Conservation (phyloP, 2,888 invertebrate genomes). For the Netelia fuscicornis region DNA sequence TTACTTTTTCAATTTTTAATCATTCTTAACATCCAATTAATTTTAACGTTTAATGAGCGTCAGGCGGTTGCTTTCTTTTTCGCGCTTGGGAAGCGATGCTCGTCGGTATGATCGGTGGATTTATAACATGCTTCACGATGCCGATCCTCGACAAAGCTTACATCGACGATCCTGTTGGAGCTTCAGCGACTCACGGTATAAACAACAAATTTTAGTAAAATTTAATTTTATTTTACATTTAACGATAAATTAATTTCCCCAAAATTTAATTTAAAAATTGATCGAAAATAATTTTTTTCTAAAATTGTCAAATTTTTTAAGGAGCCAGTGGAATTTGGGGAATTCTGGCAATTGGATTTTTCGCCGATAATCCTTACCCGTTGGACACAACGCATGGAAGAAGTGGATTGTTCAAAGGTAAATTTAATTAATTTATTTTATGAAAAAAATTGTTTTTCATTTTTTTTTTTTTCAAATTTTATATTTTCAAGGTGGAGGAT, state of each 20-base stretch:
- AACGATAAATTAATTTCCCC: too few species aligned
- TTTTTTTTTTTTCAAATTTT: background rate
- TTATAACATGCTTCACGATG: slow-evolving; percentile 89
- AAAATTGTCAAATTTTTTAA: slow-evolving; percentile 48
- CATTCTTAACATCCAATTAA: slow-evolving; percentile 4
- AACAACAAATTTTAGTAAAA: background rate
- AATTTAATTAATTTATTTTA: background rate
- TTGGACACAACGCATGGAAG: slow-evolving; percentile 92
- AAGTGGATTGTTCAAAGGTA: slow-evolving; percentile 91
- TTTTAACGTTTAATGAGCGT: background rate
- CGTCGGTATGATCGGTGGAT: slow-evolving; percentile 92
- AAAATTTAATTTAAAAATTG: background rate
- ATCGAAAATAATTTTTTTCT: background rate
- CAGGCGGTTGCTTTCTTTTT: slow-evolving; percentile 94
- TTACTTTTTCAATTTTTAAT: slow-evolving; percentile 3
- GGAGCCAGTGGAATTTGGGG: slow-evolving; percentile 88
- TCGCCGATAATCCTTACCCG: slow-evolving; percentile 94
- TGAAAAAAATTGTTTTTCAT: background rate
- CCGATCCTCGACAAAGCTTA: slow-evolving; percentile 92
- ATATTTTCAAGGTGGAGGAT: slow-evolving; percentile 90
- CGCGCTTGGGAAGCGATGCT: slow-evolving; percentile 94
- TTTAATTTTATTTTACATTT: slow-evolving; percentile 36
- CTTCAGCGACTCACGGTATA: slow-evolving; percentile 94
- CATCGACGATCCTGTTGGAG: slow-evolving; percentile 97
- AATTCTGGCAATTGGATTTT: slow-evolving; percentile 94